A percentile compares a stretch with the other conserved stretches of the same genome.
Evolutionary conservation across 2,888 invertebrate genomes (phyloP).

Genomic region (Eurois occulta): DNA sequence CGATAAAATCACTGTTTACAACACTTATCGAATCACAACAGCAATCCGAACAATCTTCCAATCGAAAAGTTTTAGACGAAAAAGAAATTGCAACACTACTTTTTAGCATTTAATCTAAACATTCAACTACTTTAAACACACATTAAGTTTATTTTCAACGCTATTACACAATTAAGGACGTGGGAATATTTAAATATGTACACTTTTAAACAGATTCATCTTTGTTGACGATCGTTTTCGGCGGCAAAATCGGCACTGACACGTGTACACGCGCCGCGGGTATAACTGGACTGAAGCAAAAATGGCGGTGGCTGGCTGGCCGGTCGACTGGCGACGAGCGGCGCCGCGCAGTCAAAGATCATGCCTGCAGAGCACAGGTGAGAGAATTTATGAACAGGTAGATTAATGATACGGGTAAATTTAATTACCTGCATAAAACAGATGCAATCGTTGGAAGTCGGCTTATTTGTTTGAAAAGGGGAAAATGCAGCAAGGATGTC

Average conservation of each 20-base stretch:
- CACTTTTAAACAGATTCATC: conserved; percentile 73
- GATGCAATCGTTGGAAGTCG: conserved; percentile 24
- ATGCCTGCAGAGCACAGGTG: conserved; percentile 76
- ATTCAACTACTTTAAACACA: conserved; percentile 46
- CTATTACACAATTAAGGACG: conserved; percentile 65
- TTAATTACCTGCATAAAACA: conserved; percentile 31
- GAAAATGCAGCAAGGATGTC: conserved; percentile 7
- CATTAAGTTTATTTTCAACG: conserved; percentile 56
- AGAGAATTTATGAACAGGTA: conserved; percentile 52
- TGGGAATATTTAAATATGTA: conserved; percentile 65
- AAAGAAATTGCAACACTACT: conserved; percentile 73
- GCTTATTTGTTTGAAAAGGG: not conserved
- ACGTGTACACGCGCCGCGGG: conserved; percentile 72
- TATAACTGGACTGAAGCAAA: conserved; percentile 84
- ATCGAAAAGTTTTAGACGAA: conserved; percentile 63
- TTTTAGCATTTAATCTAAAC: conserved; percentile 62
- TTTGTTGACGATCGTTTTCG: conserved; percentile 78
- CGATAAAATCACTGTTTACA: conserved; percentile 72
- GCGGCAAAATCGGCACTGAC: conserved; percentile 63
- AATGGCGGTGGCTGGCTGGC: conserved; percentile 77
- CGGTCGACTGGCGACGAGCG: conserved; percentile 66
- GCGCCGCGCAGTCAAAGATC: conserved; percentile 80
- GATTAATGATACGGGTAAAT: conserved; percentile 46
- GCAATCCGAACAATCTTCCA: conserved; percentile 58
- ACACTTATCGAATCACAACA: conserved; percentile 68